A percentile compares a stretch with the other conserved stretches of the same genome.
These are phyloP conservation scores for Sebastolobus altivelis DNA, from an alignment of 2,797 vertebrate genomes.

Conservation along the genomic window DNA sequence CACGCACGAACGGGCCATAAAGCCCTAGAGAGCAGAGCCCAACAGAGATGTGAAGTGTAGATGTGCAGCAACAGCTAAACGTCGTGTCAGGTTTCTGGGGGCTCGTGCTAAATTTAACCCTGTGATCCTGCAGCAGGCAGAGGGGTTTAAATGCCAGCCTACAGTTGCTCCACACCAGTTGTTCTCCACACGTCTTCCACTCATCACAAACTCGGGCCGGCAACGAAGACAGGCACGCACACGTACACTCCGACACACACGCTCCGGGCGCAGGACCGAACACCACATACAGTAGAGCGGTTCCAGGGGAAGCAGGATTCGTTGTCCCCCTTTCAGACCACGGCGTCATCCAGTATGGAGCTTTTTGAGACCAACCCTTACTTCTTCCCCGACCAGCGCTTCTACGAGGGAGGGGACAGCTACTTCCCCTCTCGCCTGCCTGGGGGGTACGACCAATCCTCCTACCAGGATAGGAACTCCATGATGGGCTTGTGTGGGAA, in stretches of 20 bases:
- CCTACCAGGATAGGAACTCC: constrained; percentile 90
- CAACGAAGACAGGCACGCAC: constrained; percentile 67
- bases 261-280: constrained; percentile 65
- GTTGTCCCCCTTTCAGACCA: constrained; percentile 61
- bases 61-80: constrained; percentile 99
- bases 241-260: constrained; percentile 60
- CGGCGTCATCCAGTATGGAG: constrained; percentile 88
- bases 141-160: constrained; percentile 99
- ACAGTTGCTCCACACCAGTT: constrained; percentile 96
- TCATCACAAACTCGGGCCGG: constrained; percentile 78
- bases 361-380: constrained; percentile 98
- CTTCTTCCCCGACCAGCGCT: constrained; percentile 96
- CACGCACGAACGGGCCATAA: constrained; percentile 58
- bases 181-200: constrained; percentile 85
- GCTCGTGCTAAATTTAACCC: constrained; percentile 99
- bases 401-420: constrained; percentile 94
- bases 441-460: constrained; percentile 87
- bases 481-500: constrained; percentile 88
- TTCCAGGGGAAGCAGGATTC: constrained; percentile 62
- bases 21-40: constrained; percentile 85
- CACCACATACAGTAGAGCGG: constrained; percentile 54
- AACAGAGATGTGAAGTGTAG: constrained; percentile 94
- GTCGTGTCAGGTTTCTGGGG: constrained; percentile 95
- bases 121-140: constrained; percentile 96
- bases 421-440: constrained; percentile 92